phyloP scores from a whole-genome alignment of 1,140 invertebrate species.

The Drosophila ironensis region DNA sequence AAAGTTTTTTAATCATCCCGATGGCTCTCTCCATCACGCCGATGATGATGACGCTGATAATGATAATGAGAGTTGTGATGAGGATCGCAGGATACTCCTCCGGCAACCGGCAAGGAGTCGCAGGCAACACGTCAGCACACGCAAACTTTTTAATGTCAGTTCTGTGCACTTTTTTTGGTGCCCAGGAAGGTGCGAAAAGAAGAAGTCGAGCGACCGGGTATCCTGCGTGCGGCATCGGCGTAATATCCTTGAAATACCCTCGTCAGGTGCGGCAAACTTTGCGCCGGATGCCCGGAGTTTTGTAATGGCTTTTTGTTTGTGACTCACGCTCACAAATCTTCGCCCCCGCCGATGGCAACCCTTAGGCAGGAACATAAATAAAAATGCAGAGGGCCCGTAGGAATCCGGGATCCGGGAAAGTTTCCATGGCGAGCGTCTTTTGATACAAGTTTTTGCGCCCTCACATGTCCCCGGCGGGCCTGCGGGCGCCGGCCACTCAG shows the following conservation, averaged over 20 bases:
- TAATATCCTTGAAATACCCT: constrained; percentile 3
- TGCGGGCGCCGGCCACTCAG: constrained; percentile 42
- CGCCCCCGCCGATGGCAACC: constrained; percentile 2
- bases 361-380: constrained; percentile 3
- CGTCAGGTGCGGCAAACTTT: constrained; percentile 23
- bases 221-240: too few relatives aligned
- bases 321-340: constrained; percentile 37
- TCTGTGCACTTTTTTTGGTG: constrained; percentile 43
- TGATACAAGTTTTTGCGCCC: constrained; percentile 48
- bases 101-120: too few relatives aligned
- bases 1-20: constrained; percentile 76
- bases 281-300: constrained; percentile 27
- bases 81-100: too few relatives aligned
- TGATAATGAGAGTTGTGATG: constrained; percentile 31
- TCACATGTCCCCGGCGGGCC: not conserved
- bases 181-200: constrained; percentile 40
- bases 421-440: constrained; percentile 45
- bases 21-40: constrained; percentile 36
- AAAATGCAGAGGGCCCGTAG: not conserved
- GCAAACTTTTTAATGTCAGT: constrained; percentile 64
- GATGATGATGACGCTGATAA: constrained; percentile 15
- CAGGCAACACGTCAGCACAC: constrained; percentile 44
- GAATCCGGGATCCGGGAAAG: too few relatives aligned
- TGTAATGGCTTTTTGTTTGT: constrained; percentile 72
- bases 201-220: constrained; percentile 10